Evolutionary conservation across 1,140 invertebrate genomes (phyloP), one percentile per base, ranked within the genome.

Genomic region (Drosophila pandora): DNA sequence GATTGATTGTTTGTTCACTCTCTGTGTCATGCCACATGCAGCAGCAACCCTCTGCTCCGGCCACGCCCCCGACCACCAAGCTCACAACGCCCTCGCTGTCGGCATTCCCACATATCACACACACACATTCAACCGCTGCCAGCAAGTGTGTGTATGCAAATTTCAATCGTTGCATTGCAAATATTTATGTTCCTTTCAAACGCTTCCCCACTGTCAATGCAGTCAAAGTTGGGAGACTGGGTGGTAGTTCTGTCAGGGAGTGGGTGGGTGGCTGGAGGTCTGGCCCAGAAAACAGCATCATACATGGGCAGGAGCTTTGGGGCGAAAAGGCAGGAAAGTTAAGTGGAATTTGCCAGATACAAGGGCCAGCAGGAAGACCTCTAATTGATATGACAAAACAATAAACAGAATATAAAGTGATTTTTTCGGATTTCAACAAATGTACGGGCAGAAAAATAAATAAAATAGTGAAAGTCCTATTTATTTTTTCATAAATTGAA

Each of bases 1-100:
- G 81, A 84, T 85, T 85, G 81, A 85, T 85, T 84, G 79, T 75
- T 70, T 67, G 58, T 37, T 48, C 54, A 37, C 45, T 58, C 34
- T 47, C 47, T 64, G 50, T 68, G 63, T 56, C 63, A 54, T 69
- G 62, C 47, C 70, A 30, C 60, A 74, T 65, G 53, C 71, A 73
- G 70, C 28, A 34, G 70, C 22, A 17, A 23, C 30, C 21, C 48
- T 23, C 34, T 39, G 25, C 2, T 43, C 22, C 34, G 32, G 67
- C 23, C 59, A 34, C 21, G 12, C 65, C 57, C 57, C 25, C 4
- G 0, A 5, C 34, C n/a, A 45, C 43, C 5, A 8, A 34, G 13
- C 43, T 22, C 59, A 8, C 25, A 52, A 25, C n/a, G 45, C 45
- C 52, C n/a, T n/a, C 30, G 9, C 41, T 34, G n/a, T 30, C 37